phyloP scores from a whole-genome alignment of 2,888 invertebrate species.

The Norana najaformis region DNA sequence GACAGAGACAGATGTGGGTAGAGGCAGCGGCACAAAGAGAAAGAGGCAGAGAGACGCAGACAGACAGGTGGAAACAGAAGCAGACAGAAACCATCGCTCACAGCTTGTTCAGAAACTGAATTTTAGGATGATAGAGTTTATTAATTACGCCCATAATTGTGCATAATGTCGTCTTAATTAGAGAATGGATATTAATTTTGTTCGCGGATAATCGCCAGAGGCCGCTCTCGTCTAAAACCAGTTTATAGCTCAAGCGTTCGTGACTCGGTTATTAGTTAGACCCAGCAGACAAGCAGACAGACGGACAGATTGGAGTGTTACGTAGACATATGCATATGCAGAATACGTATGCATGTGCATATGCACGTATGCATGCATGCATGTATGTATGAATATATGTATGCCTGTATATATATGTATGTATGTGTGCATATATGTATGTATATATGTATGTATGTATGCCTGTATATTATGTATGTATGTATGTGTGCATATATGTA shows the following conservation, averaged over 20 bases:
- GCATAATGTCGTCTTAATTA: no score
- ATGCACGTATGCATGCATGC: not conserved
- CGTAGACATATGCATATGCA: no score
- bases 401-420: not conserved
- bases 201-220: no score
- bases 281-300: not conserved
- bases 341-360: not conserved
- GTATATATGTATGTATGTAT: not conserved
- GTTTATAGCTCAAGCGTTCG: no score
- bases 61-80: not conserved
- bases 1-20: not conserved
- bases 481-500: slow-evolving; percentile 15
- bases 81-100: not conserved
- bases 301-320: not conserved
- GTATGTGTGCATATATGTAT: not conserved
- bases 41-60: not conserved
- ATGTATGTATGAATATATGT: not conserved
- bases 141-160: no score
- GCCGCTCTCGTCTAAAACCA: no score
- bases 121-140: no score
- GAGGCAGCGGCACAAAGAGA: not conserved
- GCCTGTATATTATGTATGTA: not conserved
- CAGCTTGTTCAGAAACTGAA: no score
- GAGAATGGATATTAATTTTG: no score
- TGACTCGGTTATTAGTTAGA: no score